Percentiles rank a stretch among this genome's conserved stretches.
Conservation (phyloP, 2,113 vertebrate species). For the Cochlearius cochlearius region DNA sequence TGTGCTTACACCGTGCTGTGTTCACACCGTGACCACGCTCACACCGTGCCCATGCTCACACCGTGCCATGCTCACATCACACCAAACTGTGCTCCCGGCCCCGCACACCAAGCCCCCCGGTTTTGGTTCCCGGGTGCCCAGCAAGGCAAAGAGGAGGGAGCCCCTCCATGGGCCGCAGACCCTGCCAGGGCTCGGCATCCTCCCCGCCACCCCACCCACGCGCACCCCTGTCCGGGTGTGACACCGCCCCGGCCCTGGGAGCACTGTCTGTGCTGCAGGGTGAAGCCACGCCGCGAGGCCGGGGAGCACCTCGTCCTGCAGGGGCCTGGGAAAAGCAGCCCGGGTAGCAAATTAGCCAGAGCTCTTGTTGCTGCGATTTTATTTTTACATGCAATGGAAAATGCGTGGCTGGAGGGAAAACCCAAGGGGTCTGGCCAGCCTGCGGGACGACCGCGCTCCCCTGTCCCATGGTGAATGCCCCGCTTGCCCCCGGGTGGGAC, state of each 20-base stretch:
- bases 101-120: rapidly evolving
- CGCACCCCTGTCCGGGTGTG: rapidly evolving
- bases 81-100: not conserved
- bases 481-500: rapidly evolving
- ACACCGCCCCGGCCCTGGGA: rapidly evolving
- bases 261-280: rapidly evolving
- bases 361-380: not conserved
- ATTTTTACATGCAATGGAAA: constrained; percentile 16
- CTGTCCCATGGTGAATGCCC: not conserved
- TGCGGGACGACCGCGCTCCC: rapidly evolving
- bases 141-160: not conserved
- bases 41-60: not conserved
- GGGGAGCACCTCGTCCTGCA: not conserved
- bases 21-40: rapidly evolving
- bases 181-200: rapidly evolving
- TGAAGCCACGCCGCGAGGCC: rapidly evolving
- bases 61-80: not conserved
- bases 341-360: not conserved
- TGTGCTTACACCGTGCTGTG: rapidly evolving
- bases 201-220: not conserved
- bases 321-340: not conserved
- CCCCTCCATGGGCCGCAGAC: not conserved
- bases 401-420: not conserved
- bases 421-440: not conserved
- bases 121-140: not conserved